Evolutionary conservation across 1,140 invertebrate genomes (phyloP).

Genomic region (Archivesica marissinica): DNA sequence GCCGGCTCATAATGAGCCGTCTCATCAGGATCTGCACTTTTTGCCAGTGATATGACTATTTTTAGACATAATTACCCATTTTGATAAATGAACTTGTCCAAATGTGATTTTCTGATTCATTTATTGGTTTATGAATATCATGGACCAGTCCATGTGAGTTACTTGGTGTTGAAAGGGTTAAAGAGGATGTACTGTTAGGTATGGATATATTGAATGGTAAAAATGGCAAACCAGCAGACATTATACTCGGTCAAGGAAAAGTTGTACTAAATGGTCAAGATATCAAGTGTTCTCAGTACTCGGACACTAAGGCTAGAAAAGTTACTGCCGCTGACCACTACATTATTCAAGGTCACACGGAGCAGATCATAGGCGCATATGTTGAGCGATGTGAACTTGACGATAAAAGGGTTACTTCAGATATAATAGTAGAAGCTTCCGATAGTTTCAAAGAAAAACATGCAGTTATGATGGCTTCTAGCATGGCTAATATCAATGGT

Average conservation of each 20-base stretch:
- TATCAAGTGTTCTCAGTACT: not conserved
- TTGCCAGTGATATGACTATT: too few relatives aligned
- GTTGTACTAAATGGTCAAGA: not conserved
- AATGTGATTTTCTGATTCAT: too few relatives aligned
- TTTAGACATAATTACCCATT: too few relatives aligned
- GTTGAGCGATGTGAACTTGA: not conserved
- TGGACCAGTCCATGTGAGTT: too few relatives aligned
- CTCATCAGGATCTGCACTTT: too few relatives aligned
- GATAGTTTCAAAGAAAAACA: not conserved
- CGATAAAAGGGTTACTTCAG: not conserved
- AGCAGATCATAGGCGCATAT: not conserved
- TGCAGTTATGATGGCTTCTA: not conserved
- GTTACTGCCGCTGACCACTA: not conserved
- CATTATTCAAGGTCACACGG: not conserved
- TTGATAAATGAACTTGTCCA: too few relatives aligned
- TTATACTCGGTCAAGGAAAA: not conserved
- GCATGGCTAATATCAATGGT: not conserved
- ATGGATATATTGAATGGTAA: not conserved
- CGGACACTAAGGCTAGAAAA: not conserved
- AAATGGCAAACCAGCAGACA: not conserved
- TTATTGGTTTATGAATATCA: too few relatives aligned
- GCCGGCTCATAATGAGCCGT: too few relatives aligned
- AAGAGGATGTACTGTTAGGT: conserved; percentile 8
- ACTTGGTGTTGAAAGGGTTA: too few relatives aligned
- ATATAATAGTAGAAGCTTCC: conserved; percentile 5